These are phyloP conservation scores for Synchiropus splendidus DNA, from an alignment of 2,113 vertebrate genomes.

Conservation along the genomic window DNA sequence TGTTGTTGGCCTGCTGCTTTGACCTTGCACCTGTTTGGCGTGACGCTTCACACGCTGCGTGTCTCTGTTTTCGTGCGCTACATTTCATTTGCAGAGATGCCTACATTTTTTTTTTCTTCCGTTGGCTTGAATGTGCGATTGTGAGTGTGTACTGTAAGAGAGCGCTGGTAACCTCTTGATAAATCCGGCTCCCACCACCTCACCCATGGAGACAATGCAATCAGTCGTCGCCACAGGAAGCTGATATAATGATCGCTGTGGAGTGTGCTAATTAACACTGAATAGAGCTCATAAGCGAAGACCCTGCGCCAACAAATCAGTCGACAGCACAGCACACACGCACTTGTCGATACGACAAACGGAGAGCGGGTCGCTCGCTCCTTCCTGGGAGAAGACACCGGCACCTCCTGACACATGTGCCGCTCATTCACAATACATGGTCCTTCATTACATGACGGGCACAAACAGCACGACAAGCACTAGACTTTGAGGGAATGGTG, in stretches of 20 bases:
- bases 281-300: conserved; percentile 45
- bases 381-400: conserved; percentile 6
- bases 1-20: conserved; percentile 47
- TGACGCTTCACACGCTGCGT: conserved; percentile 28
- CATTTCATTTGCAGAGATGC: no score
- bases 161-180: conserved; percentile 36
- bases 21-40: conserved; percentile 60
- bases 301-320: conserved; percentile 44
- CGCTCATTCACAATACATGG: conserved; percentile 26
- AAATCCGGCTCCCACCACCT: conserved; percentile 38
- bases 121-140: conserved; percentile 12
- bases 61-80: no score
- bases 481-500: conserved; percentile 47
- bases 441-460: conserved; percentile 43
- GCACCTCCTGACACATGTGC: conserved; percentile 31
- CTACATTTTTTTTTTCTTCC: conserved; percentile 9
- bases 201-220: conserved; percentile 62
- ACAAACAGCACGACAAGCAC: conserved; percentile 50
- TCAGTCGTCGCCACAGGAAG: conserved; percentile 70
- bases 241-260: conserved; percentile 78
- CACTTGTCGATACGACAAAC: conserved; percentile 32
- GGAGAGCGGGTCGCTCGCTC: conserved; percentile 20
- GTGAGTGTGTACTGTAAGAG: conserved; percentile 16
- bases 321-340: conserved; percentile 31
- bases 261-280: conserved; percentile 74